A percentile compares a stretch with the other conserved stretches of the same genome.
Conservation (phyloP, 1,140 invertebrate genomes). For the Drosophila nikananu region DNA sequence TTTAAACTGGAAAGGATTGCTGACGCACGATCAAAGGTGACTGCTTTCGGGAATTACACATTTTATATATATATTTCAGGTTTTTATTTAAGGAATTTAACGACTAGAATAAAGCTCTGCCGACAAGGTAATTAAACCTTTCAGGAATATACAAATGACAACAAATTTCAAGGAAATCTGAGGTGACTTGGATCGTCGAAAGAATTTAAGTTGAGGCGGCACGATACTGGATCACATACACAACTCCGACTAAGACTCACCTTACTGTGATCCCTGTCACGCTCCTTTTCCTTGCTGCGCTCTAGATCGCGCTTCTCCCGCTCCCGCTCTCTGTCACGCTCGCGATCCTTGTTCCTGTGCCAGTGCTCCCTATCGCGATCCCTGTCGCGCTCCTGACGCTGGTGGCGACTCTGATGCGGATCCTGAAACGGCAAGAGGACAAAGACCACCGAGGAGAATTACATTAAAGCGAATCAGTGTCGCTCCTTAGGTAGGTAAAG, state of each 20-base stretch:
- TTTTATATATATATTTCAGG: neutral
- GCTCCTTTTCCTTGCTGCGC: conserved; percentile 28
- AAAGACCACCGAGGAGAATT: conserved; percentile 11
- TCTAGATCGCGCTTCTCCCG: conserved; percentile 43
- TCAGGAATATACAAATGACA: neutral
- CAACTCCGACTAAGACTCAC: conserved; percentile 3
- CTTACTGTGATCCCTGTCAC: conserved; percentile 45
- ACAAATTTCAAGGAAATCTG: neutral
- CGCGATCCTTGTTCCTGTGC: conserved; percentile 33
- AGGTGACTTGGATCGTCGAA: neutral
- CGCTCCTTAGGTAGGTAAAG: neutral
- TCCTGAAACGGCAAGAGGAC: conserved; percentile 57
- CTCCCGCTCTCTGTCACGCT: conserved; percentile 32
- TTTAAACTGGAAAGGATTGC: neutral
- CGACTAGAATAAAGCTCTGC: neutral
- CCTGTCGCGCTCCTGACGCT: conserved; percentile 47
- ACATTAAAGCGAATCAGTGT: conserved; percentile 28
- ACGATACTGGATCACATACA: neutral
- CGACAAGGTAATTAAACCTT: neutral
- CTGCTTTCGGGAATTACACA: neutral
- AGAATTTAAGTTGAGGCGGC: neutral
- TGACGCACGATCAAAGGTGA: neutral
- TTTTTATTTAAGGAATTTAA: neutral
- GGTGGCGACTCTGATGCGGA: conserved; percentile 20
- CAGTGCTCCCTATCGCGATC: conserved; percentile 52